Evolutionary conservation across 2,113 vertebrate species (phyloP).

Genomic region (Oxyruncus cristatus): DNA sequence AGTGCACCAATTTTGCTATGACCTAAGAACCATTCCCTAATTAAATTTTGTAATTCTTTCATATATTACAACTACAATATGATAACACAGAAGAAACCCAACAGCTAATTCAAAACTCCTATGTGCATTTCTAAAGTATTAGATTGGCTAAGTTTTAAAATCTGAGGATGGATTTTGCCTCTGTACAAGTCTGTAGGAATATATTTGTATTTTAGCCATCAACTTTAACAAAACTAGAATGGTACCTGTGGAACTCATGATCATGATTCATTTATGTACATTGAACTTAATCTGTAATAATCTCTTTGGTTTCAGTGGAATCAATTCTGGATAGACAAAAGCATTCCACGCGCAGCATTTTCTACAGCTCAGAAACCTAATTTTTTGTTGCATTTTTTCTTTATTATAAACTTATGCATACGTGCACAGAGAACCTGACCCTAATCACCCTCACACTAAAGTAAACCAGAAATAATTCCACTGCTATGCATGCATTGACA

Average conservation of each 20-base stretch:
- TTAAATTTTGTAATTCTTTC: constrained; percentile 31
- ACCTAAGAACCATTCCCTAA: constrained; percentile 42
- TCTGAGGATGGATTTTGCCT: not conserved
- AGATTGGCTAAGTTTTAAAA: not conserved
- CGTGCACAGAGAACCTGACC: not conserved
- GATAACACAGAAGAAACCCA: not conserved
- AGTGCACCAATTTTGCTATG: not conserved
- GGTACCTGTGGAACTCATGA: not conserved
- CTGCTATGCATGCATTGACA: not conserved
- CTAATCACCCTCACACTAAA: not conserved
- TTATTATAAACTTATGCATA: not conserved
- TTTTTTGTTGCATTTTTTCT: not conserved
- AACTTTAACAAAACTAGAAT: not conserved
- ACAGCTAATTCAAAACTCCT: not conserved
- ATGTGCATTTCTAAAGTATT: not conserved
- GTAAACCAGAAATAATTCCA: not conserved
- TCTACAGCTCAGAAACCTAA: not conserved
- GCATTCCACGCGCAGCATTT: not conserved
- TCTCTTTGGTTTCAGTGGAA: not conserved
- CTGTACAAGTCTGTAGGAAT: not conserved
- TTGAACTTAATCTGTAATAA: not conserved
- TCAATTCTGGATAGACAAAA: not conserved
- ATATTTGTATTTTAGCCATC: not conserved
- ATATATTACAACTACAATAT: not conserved
- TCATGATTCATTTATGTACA: not conserved